Conservation (phyloP, 1,140 invertebrate genomes). For the Drosophila equinoxialis region DNA sequence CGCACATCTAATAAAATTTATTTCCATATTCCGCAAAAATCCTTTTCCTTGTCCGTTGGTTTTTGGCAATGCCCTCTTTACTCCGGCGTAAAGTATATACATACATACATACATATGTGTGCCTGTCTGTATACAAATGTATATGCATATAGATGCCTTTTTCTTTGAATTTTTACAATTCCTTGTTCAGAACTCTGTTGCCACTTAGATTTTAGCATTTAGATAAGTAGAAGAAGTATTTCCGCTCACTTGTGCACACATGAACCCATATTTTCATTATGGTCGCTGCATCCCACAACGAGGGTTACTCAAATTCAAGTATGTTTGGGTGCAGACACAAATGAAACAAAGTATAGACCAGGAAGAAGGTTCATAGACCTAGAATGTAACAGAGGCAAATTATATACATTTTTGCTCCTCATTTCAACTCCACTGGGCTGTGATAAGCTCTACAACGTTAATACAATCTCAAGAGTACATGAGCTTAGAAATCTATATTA, state of each 20-base stretch:
- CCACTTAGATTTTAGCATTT: slow-evolving; percentile 76
- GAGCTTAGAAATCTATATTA: too few species aligned
- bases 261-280: slow-evolving; percentile 45
- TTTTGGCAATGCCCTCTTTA: slow-evolving; percentile 24
- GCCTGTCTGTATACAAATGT: too few species aligned
- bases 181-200: slow-evolving; percentile 52
- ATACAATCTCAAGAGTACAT: too few species aligned
- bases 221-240: slow-evolving; percentile 71
- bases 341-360: neutral
- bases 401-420: too few species aligned
- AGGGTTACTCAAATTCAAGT: slow-evolving; percentile 13
- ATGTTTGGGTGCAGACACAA: neutral
- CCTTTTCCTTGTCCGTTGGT: slow-evolving; percentile 28
- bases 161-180: slow-evolving; percentile 29
- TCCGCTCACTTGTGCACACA: slow-evolving; percentile 63
- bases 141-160: neutral
- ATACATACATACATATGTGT: neutral
- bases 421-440: too few species aligned
- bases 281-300: slow-evolving; percentile 1
- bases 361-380: too few species aligned
- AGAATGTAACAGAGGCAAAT: too few species aligned
- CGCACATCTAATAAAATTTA: slow-evolving; percentile 60
- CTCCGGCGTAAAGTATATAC: slow-evolving; percentile 15
- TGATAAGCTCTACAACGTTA: too few species aligned
- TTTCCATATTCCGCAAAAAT: slow-evolving; percentile 59